Conservation (phyloP, 1,140 invertebrate species). For the Psilanteris sp. region DNA sequence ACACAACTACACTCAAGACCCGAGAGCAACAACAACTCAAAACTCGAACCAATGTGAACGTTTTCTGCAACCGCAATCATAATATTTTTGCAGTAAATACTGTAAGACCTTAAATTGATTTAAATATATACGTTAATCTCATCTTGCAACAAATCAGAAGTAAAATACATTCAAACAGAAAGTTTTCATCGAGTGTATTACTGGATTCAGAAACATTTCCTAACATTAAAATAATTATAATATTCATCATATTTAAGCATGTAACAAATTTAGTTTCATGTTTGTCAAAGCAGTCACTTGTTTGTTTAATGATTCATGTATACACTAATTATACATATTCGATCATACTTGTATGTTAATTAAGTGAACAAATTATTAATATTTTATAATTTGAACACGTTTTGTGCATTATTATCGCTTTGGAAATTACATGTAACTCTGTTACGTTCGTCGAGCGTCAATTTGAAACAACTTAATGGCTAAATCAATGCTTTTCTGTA, state of each 20-base stretch:
- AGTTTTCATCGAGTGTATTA: no score
- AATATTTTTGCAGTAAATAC: slow-evolving; percentile 72
- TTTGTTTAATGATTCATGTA: background rate
- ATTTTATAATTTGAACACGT: background rate
- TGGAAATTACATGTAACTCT: slow-evolving; percentile 13
- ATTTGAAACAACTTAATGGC: slow-evolving; percentile 53
- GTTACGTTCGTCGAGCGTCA: slow-evolving; percentile 25
- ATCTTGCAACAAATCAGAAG: no score
- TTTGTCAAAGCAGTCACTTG: background rate
- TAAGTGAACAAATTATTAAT: no score
- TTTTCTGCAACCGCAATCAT: slow-evolving; percentile 63
- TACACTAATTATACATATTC: background rate
- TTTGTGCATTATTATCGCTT: slow-evolving; percentile 14
- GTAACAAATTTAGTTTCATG: background rate
- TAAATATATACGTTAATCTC: slow-evolving; percentile 61
- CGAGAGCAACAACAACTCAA: slow-evolving; percentile 8
- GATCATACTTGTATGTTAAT: background rate
- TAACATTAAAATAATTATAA: no score
- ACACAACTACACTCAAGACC: slow-evolving; percentile 21
- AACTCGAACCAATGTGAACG: slow-evolving; percentile 22
- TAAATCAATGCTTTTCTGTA: slow-evolving; percentile 53
- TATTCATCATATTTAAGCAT: background rate
- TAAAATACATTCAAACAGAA: no score
- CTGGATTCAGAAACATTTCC: no score
- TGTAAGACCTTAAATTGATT: slow-evolving; percentile 45